Conservation (phyloP, 2,888 invertebrate genomes). For the Catocala nupta region DNA sequence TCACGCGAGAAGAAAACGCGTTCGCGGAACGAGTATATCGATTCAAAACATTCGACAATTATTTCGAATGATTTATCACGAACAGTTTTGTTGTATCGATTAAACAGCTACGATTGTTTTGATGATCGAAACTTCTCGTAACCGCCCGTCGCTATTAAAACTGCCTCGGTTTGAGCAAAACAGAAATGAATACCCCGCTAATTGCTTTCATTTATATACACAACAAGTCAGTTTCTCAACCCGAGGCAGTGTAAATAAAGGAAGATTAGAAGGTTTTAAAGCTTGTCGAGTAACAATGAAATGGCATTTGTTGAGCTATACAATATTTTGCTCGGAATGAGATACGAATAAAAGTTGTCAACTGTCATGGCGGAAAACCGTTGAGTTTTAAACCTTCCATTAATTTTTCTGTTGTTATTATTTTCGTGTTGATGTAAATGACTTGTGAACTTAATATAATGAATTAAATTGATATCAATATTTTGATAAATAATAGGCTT, state of each 20-base stretch:
- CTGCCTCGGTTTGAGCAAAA: slow-evolving; percentile 12
- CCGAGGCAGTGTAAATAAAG: slow-evolving; percentile 16
- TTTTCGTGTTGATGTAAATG: slow-evolving; percentile 42
- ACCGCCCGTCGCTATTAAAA: slow-evolving; percentile 13
- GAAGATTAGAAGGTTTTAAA: slow-evolving; percentile 7
- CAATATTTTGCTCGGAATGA: slow-evolving; percentile 4
- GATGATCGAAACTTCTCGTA: neutral
- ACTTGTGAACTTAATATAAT: slow-evolving; percentile 42
- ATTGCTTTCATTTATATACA: neutral
- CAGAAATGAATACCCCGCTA: neutral
- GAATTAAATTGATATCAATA: neutral
- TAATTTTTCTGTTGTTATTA: slow-evolving; percentile 33
- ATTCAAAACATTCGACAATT: too few species aligned
- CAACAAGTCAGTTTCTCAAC: slow-evolving; percentile 6
- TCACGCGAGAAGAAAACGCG: too few species aligned
- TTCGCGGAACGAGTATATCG: too few species aligned
- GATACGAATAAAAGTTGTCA: neutral
- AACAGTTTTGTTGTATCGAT: too few species aligned
- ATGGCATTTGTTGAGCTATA: neutral
- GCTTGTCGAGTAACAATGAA: slow-evolving; percentile 3
- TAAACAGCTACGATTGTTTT: too few species aligned
- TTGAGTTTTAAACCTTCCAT: slow-evolving; percentile 33
- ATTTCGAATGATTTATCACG: too few species aligned
- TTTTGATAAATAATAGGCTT: too few species aligned
- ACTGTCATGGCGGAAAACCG: slow-evolving; percentile 3